These are phyloP conservation scores for Chrysina gloriosa DNA, from an alignment of 2,888 invertebrate species.

Conservation along the genomic window DNA sequence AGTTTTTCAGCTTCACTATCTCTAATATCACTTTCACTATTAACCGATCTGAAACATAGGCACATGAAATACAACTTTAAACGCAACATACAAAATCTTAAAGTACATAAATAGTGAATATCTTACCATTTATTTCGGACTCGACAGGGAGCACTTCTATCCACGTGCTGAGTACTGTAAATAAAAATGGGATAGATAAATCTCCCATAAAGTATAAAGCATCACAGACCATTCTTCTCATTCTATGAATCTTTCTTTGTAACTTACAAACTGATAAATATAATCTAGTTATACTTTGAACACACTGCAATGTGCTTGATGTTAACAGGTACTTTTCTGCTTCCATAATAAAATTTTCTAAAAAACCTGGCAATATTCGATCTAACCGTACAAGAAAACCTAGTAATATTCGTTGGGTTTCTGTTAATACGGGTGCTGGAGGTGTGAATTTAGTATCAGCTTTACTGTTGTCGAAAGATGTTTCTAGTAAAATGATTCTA, in stretches of 20 bases:
- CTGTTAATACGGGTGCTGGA: constrained; percentile 66
- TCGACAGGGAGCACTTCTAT: constrained; percentile 64
- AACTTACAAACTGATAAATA: constrained; percentile 57
- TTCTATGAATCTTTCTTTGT: constrained; percentile 61
- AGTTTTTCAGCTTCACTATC: constrained; percentile 57
- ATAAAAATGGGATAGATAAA: constrained; percentile 60
- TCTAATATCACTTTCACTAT: constrained; percentile 63
- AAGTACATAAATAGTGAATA: not conserved
- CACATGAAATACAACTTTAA: not conserved
- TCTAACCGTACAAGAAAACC: constrained; percentile 61
- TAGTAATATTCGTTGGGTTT: constrained; percentile 62
- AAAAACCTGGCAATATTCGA: constrained; percentile 50
- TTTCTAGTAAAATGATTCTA: constrained; percentile 55
- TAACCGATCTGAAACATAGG: constrained; percentile 57
- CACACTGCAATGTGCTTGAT: constrained; percentile 42
- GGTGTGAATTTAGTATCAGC: constrained; percentile 61
- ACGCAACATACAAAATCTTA: not conserved
- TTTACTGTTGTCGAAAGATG: constrained; percentile 53
- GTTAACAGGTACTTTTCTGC: constrained; percentile 52
- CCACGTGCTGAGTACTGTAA: constrained; percentile 64
- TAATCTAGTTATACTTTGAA: constrained; percentile 53
- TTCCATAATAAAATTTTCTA: constrained; percentile 51
- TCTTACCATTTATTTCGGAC: constrained; percentile 53
- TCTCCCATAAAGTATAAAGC: constrained; percentile 63
- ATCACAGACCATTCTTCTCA: constrained; percentile 64